Base-by-base conservation (phyloP, 2,888 invertebrate species). In the Ptilodon capucinus region DNA sequence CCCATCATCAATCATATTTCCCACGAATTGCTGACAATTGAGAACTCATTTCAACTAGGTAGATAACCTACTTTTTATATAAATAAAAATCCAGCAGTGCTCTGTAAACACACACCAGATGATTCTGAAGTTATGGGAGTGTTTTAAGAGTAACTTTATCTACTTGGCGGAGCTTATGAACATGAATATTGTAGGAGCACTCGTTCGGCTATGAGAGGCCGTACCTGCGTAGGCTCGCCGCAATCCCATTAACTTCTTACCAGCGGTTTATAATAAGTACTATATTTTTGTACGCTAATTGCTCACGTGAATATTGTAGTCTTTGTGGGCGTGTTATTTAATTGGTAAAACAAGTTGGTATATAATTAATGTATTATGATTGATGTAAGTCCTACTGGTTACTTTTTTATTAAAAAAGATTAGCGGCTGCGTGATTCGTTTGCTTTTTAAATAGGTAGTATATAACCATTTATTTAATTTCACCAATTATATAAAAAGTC, bases 81-180 rank as follows among this genome's bases (percentile, higher is more conserved):
- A 57, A 57, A 64, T 49, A 63, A 52, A 56, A 48, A 40, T 51
- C 42, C 18, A 44, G 55, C 53, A 55, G 40, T 30, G 35, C 49
- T 46, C 46, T 25, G 48, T 35, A 42, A 55, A 66, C 64, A 54
- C 8, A 48, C 52, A 46, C 48, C 16, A 50, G 50, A 57, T 66
- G 47, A 63, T 63, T 53, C 4, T 57, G 54, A 44, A 55, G 60
- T 55, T 63, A 64, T 63, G 67, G 60, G 65, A 60, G 67, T 64
- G 51, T 66, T 66, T 54, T 53, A 59, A 61, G 61, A 58, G 66
- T 57, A 50, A 50, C 64, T 63, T 55, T 60, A 63, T 63, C 40
- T 56, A 44, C 41, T 60, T 47, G 40, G 42, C 35, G 51, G 38
- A 54, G 62, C 54, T 59, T 53, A 28, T 53, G 44, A 8, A 43